Base-by-base conservation (phyloP, 2,888 invertebrate genomes). In the Drosophila antonietae region DNA sequence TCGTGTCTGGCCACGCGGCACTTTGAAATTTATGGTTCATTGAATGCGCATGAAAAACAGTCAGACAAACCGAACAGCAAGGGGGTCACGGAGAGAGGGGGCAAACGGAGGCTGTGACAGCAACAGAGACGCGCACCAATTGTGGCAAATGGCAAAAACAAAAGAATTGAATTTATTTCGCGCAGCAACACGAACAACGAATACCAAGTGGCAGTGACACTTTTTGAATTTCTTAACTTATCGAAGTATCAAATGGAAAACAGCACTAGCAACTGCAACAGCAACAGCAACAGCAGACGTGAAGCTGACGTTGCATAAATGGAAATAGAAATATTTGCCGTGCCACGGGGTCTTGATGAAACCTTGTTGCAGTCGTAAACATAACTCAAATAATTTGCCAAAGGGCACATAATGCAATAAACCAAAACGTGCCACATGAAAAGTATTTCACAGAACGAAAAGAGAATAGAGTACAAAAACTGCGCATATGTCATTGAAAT, bases 21-120 rank as follows among this genome's bases (percentile, higher is more conserved):
- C 83, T 90, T 90, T 86, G 68, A 90, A 86, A 86, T 90, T 86
- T 86, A 86, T 86, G 90, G 89, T 88, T 86, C 86, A 86, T 90
- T 89, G 86, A 88, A 90, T 90, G 62, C 87, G 78, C 78, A 90
- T 83, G 83, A 86, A 88, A 90, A 90, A 86, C 84, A 88, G 78
- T 80, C 62, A 70, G 81, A 75, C 77, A 68, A 68, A 47, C 56
- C 41, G 51, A 56, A 70, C 67, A 64, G 53, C 6, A 6, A 18
- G 31, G 47, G 33, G 28, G 28, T 28, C 28, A 28, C 6, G 9
- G 2, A 5, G 4, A 14, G 10, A 8, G 1, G 10, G 6, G 14
- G 31, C 23, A 14, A 8, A 18, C 20, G n/a, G 28, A 15, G 14
- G 47, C 41, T 41, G 41, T 1, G 49, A 33, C 14, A 14, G 20